These are phyloP conservation scores for Brachypteracias leptosomus DNA, from an alignment of 2,113 vertebrate genomes.

Conservation along the genomic window DNA sequence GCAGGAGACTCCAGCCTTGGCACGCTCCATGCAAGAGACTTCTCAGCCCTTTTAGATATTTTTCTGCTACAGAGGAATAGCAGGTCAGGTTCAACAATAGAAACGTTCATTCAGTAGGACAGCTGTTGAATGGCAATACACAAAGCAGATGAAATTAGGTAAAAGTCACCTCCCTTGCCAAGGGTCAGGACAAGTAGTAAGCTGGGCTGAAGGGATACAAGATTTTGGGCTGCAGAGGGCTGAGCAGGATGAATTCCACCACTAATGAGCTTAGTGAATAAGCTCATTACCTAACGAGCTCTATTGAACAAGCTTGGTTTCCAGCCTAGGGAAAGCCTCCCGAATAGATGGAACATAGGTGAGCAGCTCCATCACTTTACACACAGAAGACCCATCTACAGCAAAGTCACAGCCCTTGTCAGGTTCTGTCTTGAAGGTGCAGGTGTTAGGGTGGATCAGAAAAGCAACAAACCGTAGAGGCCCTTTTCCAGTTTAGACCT, in stretches of 20 bases:
- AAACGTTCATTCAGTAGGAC: background rate
- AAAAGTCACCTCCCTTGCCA: background rate
- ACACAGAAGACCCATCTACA: background rate
- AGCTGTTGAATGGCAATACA: background rate
- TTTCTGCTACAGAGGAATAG: background rate
- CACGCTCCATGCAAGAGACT: background rate
- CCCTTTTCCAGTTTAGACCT: background rate
- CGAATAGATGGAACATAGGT: background rate
- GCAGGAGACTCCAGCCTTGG: constrained; percentile 6
- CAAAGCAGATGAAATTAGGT: background rate
- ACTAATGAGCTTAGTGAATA: constrained; percentile 62
- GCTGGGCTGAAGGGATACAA: constrained; percentile 8
- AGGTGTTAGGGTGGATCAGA: background rate
- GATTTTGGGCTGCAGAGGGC: constrained; percentile 40
- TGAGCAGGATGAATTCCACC: constrained; percentile 52
- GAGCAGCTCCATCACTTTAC: constrained; percentile 8
- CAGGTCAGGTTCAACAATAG: constrained; percentile 1
- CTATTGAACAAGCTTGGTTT: constrained; percentile 51
- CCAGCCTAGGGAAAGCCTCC: constrained; percentile 29
- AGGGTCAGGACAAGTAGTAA: background rate
- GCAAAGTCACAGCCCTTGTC: accelerated
- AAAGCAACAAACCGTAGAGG: background rate
- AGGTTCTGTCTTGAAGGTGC: background rate
- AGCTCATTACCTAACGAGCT: constrained; percentile 67
- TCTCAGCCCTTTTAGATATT: background rate